Base-by-base conservation (phyloP, 30 jellyfish, hydroid and myxozoan genomes). In the Haliclystus octoradiatus region DNA sequence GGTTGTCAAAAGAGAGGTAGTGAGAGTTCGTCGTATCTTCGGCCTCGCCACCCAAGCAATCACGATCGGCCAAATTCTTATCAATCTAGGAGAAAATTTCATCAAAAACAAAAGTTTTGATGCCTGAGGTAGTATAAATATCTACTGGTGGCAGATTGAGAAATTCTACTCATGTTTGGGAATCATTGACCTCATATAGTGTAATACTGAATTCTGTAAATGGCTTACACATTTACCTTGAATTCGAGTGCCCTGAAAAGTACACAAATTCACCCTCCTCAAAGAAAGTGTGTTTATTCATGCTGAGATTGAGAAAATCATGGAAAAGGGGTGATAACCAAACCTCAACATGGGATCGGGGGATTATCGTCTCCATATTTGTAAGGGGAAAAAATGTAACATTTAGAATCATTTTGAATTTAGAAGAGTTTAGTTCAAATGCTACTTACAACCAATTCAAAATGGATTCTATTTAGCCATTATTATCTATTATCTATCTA, bases 401-500 rank as follows among this genome's bases (percentile, higher is more conserved):
- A 5, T 40, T 5, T 40, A 9, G 57, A 5, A 40, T 40, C 14
- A 40, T 40, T 40, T 19, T 40, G 14, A 40, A 40, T 40, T 40
- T 40, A 19, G 19, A 40, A 40, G 9, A 19, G 57, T 40, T 40
- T 9, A 40, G 19, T 19, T 19, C 9, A 40, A 5, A 9, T 40
- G 14, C 19, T 40, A 19, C 9, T 9, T 40, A 19, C 19, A 5
- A 5, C 57, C 57, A 73, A 3, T 73, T 73, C 76, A 73, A 73
- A 63, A 57, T 73, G 84, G 76, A 73, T 35, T 57, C 76, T 7
- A 15, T 71, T 2, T 28, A 34, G 19, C 15, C 82, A 2, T 28
- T 57, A 27, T 19, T n/a, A n/a, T n/a, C n/a, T n/a, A n/a, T n/a
- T n/a, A n/a, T n/a, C n/a, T n/a, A n/a, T n/a, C n/a, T n/a, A n/a